phyloP scores from a whole-genome alignment of 2,888 invertebrate genomes.

The Parelbella ahira region DNA sequence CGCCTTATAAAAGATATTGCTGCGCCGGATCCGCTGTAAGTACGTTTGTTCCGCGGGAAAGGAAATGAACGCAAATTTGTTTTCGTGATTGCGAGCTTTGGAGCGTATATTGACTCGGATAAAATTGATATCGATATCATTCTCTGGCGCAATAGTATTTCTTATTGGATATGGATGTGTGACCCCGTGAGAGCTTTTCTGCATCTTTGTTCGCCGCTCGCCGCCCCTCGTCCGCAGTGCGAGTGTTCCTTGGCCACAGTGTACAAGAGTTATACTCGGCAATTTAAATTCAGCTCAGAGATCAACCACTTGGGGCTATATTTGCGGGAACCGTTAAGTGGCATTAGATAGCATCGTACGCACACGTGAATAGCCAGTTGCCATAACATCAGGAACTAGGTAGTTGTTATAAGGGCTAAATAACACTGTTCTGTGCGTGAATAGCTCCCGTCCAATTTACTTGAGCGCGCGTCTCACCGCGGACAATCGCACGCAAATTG shows the following conservation, averaged over 20 bases:
- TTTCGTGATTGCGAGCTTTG: slow-evolving; percentile 74
- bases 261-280: not conserved
- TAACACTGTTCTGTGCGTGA: slow-evolving; percentile 54
- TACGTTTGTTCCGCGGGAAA: slow-evolving; percentile 60
- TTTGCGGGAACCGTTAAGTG: slow-evolving; percentile 22
- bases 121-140: slow-evolving; percentile 72
- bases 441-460: slow-evolving; percentile 61
- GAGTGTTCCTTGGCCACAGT: not conserved
- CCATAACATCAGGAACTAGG: slow-evolving; percentile 30
- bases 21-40: slow-evolving; percentile 50
- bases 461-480: slow-evolving; percentile 63
- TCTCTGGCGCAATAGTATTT: slow-evolving; percentile 68
- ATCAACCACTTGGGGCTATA: slow-evolving; percentile 17
- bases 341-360: slow-evolving; percentile 16
- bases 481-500: slow-evolving; percentile 76
- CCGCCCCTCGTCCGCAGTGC: slow-evolving; percentile 10
- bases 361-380: slow-evolving; percentile 20
- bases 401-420: slow-evolving; percentile 43
- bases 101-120: slow-evolving; percentile 69
- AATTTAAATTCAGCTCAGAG: slow-evolving; percentile 19
- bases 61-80: slow-evolving; percentile 80
- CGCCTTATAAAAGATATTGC: slow-evolving; percentile 73
- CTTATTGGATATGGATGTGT: slow-evolving; percentile 57
- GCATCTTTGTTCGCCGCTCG: slow-evolving; percentile 22
- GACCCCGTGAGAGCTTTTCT: slow-evolving; percentile 58